Base-by-base conservation (phyloP, 2,113 vertebrate species). In the Limnothrissa miodon region DNA sequence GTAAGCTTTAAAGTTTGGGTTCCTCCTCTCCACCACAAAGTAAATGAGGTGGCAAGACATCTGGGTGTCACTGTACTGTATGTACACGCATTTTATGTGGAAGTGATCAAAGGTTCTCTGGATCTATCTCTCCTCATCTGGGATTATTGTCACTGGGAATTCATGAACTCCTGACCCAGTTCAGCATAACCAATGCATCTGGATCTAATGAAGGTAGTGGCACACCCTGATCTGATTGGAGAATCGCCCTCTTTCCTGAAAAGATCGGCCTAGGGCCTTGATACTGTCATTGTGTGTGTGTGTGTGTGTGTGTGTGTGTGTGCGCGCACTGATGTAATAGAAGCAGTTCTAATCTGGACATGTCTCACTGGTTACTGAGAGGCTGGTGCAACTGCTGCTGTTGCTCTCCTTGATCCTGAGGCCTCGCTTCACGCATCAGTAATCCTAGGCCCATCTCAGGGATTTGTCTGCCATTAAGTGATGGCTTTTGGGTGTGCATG, bases 381-480 rank as follows among this genome's bases (percentile, higher is more conserved):
- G 66, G 10, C 29, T 13, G 29, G 9, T 74, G 66, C 29, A 13
- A 39, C 29, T 39, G 66, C 66, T 74, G 82, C 80, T 29, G 79
- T 4, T 70, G 78, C 86, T 89, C 84, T 66, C 82, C 25, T 45
- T 87, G 87, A 90, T 91, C 83, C 88, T 80, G 83, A 86, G 87
- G 85, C 81, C 81, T 84, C 17, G 66, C 86, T 92, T 92, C 88
- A 86, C 92, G 91, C 92, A 86, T 89, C 0, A 44, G 81, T 99
- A 98, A 98, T 98, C 97, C 96, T 87, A 29, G 84, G 90, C 91
- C 93, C 93, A 94, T 95, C 94, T 89, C 89, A 92, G 92, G 96
- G 96, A 97, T 99, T 98, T 97, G 92, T 92, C 91, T 94, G 91
- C 96, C 95, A 97, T 98, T 98, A 96, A 96, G 95, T 96, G 95